A percentile compares a stretch with the other conserved stretches of the same genome.
Conservation (phyloP, 2,113 vertebrate genomes). For the Microtus pennsylvanicus region DNA sequence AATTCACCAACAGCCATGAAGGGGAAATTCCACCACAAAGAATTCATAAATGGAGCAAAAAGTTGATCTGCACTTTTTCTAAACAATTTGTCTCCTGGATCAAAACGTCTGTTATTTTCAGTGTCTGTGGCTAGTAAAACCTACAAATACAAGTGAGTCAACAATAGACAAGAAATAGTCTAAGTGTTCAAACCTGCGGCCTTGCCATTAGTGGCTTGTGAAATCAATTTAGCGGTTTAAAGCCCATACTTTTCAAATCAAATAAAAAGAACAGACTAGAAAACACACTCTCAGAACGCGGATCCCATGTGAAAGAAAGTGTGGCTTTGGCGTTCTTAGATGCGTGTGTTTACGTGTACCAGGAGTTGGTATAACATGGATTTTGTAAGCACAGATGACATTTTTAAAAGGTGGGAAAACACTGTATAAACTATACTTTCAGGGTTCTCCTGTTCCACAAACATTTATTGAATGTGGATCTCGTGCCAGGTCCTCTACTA, state of each 20-base stretch:
- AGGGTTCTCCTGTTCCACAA: constrained; percentile 54
- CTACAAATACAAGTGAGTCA: constrained; percentile 36
- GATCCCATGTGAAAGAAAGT: not conserved
- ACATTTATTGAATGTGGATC: constrained; percentile 53
- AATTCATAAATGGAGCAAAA: not conserved
- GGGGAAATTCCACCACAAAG: not conserved
- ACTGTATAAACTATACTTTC: not conserved
- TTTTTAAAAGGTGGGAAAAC: constrained; percentile 57
- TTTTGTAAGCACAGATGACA: constrained; percentile 30
- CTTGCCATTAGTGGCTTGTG: constrained; percentile 41
- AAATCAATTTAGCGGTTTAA: constrained; percentile 36
- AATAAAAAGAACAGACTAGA: constrained; percentile 46
- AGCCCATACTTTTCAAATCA: constrained; percentile 36
- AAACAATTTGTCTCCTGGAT: constrained; percentile 13
- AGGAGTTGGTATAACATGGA: not conserved
- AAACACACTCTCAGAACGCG: constrained; percentile 32
- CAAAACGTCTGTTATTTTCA: constrained; percentile 17
- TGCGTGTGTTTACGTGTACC: not conserved
- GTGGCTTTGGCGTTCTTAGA: not conserved
- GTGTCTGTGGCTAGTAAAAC: not conserved
- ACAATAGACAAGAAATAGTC: constrained; percentile 40
- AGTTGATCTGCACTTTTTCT: constrained; percentile 31
- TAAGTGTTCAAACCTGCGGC: constrained; percentile 43
- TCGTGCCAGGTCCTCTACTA: constrained; percentile 61
- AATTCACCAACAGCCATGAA: constrained; percentile 1